Base-by-base conservation (phyloP, 1,140 invertebrate genomes). In the Pseudomyrmex pallidus region DNA sequence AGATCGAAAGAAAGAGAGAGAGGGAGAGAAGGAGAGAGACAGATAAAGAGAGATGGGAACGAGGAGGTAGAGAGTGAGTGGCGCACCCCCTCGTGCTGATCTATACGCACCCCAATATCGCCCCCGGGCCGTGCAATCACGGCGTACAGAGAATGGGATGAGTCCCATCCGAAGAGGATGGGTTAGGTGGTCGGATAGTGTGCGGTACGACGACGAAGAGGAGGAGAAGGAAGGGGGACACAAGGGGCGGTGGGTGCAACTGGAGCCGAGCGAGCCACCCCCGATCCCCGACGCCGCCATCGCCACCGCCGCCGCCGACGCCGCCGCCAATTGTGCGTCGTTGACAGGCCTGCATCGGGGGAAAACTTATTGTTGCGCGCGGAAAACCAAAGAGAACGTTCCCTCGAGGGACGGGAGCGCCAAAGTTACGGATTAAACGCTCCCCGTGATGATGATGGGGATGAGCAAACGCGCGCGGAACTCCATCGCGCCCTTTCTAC, bases 41-140 rank as follows among this genome's bases (percentile, higher is more conserved):
- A 35, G 52, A 22, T 35, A 20, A 15, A n/a, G 10, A 59, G 73
- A 68, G n/a, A 52, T 73, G 59, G 20, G 56, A 56, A 57, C 17
- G 74, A 78, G 74, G 76, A 66, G 68, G 78, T 62, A 64, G 67
- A 87, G 80, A 74, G 77, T 77, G 83, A 87, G 80, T 85, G 77
- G 70, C 74, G 85, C 73, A 84, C 82, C 86, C 87, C 84, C 72
- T 88, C 67, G 72, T 86, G 70, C 82, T 82, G 85, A 91, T 90
- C 87, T 74, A 90, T 91, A 89, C 90, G 89, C 90, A 91, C 90
- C 92, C 92, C 91, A 92, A 93, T 91, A 93, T 91, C 88, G 90
- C 93, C 93, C 91, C 88, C 84, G 90, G 91, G 93, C 91, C 89
- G 88, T 89, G 92, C 93, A 94, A 94, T 94, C 93, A 94, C 93